Evolutionary conservation across 2,113 vertebrate genomes (phyloP), one percentile per base, ranked within the genome.

Genomic region (Lipophrys pholis): DNA sequence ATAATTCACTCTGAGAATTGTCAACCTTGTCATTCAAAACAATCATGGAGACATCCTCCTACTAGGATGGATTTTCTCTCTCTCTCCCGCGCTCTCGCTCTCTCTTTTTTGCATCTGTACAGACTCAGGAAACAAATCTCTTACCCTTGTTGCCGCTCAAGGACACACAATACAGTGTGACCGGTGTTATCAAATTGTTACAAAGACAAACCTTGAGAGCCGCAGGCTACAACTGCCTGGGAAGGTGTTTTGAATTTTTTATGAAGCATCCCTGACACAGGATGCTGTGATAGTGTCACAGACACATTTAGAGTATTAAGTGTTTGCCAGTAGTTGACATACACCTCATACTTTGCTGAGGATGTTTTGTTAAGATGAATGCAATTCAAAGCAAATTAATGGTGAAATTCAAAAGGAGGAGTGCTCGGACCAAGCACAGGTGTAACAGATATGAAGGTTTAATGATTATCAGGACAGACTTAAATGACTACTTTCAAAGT

Each of bases 151-250:
- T 73, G 78, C 5, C 60, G 68, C 85, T 88, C 81, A 91, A 91
- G 90, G 90, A 91, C 90, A 85, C 71, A 57, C 73, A 61, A 76
- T 86, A 73, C 88, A 61, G 78, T 88, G 88, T 89, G 88, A 89
- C 90, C 85, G 63, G 78, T 81, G 69, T 91, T 88, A 84, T 90
- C 82, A 89, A 90, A 83, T 80, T 82, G 69, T 81, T 86, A 86
- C 80, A 91, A 88, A 89, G 88, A 89, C 82, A 87, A 91, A 90
- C 84, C 84, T 88, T 89, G 88, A 88, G 79, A 88, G 89, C 89
- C 90, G 72, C 72, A 51, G 91, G 90, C 86, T 82, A 90, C 81
- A 73, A 82, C 72, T 78, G 73, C 60, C 85, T 73, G 52, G 56
- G 67, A 75, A 89, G 79, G 84, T 78, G 82, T 88, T 90, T 86